Evolutionary conservation across 2,797 vertebrate genomes (phyloP).

Genomic region (Cryptoprocta ferox): DNA sequence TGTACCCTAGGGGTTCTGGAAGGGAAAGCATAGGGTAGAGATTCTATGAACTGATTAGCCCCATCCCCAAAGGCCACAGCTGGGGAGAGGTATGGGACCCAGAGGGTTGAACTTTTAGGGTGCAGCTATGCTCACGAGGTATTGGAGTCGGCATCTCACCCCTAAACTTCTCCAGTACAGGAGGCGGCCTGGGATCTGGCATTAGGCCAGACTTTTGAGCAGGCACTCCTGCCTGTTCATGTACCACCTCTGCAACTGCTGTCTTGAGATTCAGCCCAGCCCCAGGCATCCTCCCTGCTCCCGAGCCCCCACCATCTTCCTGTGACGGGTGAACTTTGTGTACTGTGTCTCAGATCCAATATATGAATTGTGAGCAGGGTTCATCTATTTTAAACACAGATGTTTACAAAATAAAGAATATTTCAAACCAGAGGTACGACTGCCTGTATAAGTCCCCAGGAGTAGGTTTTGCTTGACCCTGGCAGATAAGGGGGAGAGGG

Average conservation of each 20-base stretch:
- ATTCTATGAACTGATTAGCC: neutral
- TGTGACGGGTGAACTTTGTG: constrained; percentile 72
- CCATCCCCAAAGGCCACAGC: neutral
- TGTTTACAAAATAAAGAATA: constrained; percentile 89
- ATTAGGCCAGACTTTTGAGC: constrained; percentile 19
- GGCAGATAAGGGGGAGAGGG: neutral
- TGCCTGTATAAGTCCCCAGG: constrained; percentile 17
- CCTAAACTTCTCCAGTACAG: neutral
- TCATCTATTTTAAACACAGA: constrained; percentile 84
- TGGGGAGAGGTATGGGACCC: neutral
- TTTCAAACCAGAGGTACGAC: constrained; percentile 75
- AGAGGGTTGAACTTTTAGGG: neutral
- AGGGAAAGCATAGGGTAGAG: neutral
- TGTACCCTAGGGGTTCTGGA: constrained; percentile 33
- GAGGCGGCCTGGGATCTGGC: constrained; percentile 1
- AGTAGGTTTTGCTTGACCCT: neutral
- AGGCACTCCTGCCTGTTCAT: constrained; percentile 49
- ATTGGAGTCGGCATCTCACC: neutral
- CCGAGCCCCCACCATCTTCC: constrained; percentile 73
- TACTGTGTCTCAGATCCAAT: constrained; percentile 78
- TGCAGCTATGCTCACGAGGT: neutral
- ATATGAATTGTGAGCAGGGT: constrained; percentile 81
- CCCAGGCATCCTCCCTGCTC: constrained; percentile 43
- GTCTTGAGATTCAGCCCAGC: constrained; percentile 53
- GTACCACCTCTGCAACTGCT: constrained; percentile 44